Base-by-base conservation (phyloP, 1,140 invertebrate species). In the Pogonomyrmex barbatus region DNA sequence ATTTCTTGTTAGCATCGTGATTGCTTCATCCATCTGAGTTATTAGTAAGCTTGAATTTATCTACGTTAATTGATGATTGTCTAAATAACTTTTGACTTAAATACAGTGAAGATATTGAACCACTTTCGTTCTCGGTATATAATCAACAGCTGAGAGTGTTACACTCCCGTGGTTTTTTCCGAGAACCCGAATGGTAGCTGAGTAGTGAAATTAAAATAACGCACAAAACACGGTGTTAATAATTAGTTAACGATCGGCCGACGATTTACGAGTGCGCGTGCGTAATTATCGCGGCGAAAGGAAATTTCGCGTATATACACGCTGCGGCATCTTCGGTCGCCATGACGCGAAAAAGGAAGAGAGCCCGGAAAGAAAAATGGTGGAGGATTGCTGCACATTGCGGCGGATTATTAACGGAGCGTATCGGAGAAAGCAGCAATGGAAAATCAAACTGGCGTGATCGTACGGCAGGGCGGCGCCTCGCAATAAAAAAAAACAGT, bases 381-480 rank as follows among this genome's bases (percentile, higher is more conserved):
- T 85, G 52, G 10, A 88, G 62, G 87, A 90, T 90, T 85, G 89
- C 88, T 82, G 70, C 89, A 81, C 8, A 90, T 91, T 90, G 91
- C 87, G 87, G 88, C 52, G 79, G 90, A 93, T 92, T 91, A 91
- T 94, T 94, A 94, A 94, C 94, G 93, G 92, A 94, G 93, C 94
- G 93, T 94, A 93, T 93, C 93, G 91, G 94, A 94, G 94, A 94
- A 95, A 94, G 94, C 89, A 78, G 76, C 86, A 82, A 91, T 92
- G 92, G 92, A 92, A 93, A 92, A 93, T 90, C 88, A 88, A 92
- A 90, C 45, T 75, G 87, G 70, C 67, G 67, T 60, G 81, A 85
- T 85, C 81, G 67, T 62, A 24, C 60, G 56, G 42, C 67, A 36
- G 8, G 68, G 30, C 47, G 45, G n/a, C 78, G 85, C 87, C 86